Conservation (phyloP, 2,888 invertebrate species). For the Cheilosia variabilis region DNA sequence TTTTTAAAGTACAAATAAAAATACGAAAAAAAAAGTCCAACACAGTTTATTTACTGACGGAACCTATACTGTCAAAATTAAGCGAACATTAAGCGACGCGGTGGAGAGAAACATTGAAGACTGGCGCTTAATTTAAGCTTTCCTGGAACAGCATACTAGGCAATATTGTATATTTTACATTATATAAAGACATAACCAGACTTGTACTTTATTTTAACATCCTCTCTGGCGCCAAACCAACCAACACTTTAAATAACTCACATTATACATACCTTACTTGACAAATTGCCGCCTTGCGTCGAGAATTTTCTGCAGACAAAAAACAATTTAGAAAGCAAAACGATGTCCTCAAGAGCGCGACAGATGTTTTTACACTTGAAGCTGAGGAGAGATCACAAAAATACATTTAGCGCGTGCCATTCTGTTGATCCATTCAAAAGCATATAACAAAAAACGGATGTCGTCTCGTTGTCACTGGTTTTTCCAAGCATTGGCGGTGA, state of each 20-base stretch:
- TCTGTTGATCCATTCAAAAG: constrained; percentile 65
- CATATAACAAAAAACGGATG: constrained; percentile 48
- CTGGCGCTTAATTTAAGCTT: too few species aligned
- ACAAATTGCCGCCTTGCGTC: neutral
- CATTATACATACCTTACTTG: too few species aligned
- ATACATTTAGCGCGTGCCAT: constrained; percentile 68
- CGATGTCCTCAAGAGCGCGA: constrained; percentile 32
- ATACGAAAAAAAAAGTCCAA: too few species aligned
- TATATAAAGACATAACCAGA: too few species aligned
- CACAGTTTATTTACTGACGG: too few species aligned
- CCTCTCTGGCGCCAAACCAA: neutral
- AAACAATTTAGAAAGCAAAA: constrained; percentile 39
- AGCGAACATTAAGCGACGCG: too few species aligned
- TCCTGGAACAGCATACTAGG: too few species aligned
- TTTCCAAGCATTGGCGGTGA: constrained; percentile 29
- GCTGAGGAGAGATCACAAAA: constrained; percentile 23
- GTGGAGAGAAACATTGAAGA: too few species aligned
- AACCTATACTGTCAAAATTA: too few species aligned
- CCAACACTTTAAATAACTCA: too few species aligned
- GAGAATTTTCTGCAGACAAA: constrained; percentile 29
- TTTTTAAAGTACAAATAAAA: too few species aligned
- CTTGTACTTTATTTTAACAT: neutral
- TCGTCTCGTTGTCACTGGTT: constrained; percentile 51
- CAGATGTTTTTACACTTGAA: constrained; percentile 60
- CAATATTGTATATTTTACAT: too few species aligned